A percentile compares a stretch with the other conserved stretches of the same genome.
These are phyloP conservation scores for Abrostola tripartita DNA, from an alignment of 2,888 invertebrate genomes.

Conservation along the genomic window DNA sequence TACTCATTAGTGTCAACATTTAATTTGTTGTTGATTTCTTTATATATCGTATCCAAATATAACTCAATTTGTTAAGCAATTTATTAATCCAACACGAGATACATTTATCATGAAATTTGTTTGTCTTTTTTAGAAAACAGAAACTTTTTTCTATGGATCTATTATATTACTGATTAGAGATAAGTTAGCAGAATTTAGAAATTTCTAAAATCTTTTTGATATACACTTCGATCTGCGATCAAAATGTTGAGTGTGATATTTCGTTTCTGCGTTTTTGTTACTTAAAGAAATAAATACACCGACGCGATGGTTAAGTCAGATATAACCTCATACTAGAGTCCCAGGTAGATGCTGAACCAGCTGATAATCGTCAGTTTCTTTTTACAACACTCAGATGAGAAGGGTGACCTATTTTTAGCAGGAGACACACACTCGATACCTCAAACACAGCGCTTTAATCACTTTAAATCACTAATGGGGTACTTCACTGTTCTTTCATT, in stretches of 20 bases:
- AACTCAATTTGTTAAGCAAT: conserved; percentile 35
- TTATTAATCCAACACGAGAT: conserved; percentile 17
- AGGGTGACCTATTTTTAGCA: neutral
- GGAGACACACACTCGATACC: neutral
- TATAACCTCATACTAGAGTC: too few relatives aligned
- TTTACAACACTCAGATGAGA: neutral
- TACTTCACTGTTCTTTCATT: conserved; percentile 12
- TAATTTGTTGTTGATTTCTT: conserved; percentile 45
- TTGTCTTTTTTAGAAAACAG: too few relatives aligned
- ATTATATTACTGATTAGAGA: too few relatives aligned
- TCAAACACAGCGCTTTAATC: neutral
- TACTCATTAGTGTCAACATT: conserved; percentile 53
- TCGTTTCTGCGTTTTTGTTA: too few relatives aligned
- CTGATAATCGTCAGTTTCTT: neutral
- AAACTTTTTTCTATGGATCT: too few relatives aligned
- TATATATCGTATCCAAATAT: conserved; percentile 16
- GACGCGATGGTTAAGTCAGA: too few relatives aligned
- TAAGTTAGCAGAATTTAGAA: too few relatives aligned
- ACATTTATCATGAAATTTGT: neutral
- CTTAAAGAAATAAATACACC: too few relatives aligned
- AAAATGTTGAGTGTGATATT: too few relatives aligned
- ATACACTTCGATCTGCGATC: too few relatives aligned
- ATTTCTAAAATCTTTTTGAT: too few relatives aligned
- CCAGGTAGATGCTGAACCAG: neutral
- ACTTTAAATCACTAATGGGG: conserved; percentile 12